Percentiles rank a stretch among this genome's conserved stretches.
Conservation (phyloP, 2,797 vertebrate species). For the Melanotaenia nigrans region DNA sequence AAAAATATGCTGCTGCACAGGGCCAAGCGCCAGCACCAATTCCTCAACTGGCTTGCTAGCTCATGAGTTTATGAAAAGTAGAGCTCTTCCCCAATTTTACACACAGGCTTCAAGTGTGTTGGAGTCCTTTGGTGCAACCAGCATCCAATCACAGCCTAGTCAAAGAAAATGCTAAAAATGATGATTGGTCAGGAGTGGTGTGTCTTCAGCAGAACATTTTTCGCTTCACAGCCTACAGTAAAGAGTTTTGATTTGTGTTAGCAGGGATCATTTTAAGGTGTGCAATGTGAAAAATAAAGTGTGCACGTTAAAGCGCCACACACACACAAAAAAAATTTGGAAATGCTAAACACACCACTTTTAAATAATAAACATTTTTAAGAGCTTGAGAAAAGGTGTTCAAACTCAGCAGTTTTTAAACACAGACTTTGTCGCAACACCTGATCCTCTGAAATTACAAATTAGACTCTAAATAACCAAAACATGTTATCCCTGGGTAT, state of each 20-base stretch:
- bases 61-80: constrained; percentile 49
- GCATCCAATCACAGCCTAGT: constrained; percentile 41
- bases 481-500: too few relatives aligned
- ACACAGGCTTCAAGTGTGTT: constrained; percentile 39
- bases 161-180: constrained; percentile 60
- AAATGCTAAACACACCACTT: too few relatives aligned
- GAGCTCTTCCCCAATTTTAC: constrained; percentile 52
- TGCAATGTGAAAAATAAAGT: constrained; percentile 34
- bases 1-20: constrained; percentile 62
- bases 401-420: neutral
- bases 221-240: constrained; percentile 38
- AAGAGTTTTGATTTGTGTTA: constrained; percentile 36
- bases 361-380: neutral
- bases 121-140: constrained; percentile 40
- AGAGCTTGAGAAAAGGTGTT: neutral
- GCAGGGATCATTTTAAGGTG: constrained; percentile 31
- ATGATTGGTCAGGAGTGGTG: constrained; percentile 30
- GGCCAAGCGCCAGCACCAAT: constrained; percentile 44
- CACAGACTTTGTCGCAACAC: neutral
- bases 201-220: constrained; percentile 29
- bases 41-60: constrained; percentile 42
- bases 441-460: neutral
- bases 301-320: neutral
- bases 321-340: neutral
- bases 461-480: neutral